phyloP scores from a whole-genome alignment of 2,888 invertebrate species.

The Busseola fusca region DNA sequence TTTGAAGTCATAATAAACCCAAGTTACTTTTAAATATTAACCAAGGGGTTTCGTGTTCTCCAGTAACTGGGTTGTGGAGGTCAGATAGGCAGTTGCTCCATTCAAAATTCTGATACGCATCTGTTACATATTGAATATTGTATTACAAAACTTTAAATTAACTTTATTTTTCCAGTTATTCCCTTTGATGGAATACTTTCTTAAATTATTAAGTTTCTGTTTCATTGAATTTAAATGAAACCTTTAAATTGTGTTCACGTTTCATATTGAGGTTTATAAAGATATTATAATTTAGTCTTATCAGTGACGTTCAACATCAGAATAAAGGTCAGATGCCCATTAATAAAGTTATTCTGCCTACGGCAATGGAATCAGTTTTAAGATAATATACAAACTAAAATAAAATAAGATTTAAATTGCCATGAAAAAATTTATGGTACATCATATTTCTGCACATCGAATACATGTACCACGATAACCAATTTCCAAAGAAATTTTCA shows the following conservation, averaged over 20 bases:
- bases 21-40: background rate
- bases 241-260: conserved; percentile 9
- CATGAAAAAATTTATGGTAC: background rate
- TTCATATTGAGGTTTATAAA: conserved; percentile 23
- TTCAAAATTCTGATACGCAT: background rate
- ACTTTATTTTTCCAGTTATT: background rate
- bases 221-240: conserved; percentile 12
- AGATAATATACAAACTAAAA: background rate
- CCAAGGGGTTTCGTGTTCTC: no score
- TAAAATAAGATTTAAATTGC: background rate
- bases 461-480: no score
- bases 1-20: background rate
- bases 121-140: no score
- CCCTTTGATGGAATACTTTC: background rate
- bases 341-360: background rate
- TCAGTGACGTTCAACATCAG: background rate
- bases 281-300: background rate
- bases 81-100: no score
- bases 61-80: background rate
- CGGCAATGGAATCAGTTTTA: background rate
- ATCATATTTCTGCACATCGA: no score
- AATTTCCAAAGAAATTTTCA: no score
- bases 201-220: conserved; percentile 15
- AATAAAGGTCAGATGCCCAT: background rate
- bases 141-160: background rate